Base-by-base conservation (phyloP, 2,797 vertebrate species). In the Neoniphon sammara region DNA sequence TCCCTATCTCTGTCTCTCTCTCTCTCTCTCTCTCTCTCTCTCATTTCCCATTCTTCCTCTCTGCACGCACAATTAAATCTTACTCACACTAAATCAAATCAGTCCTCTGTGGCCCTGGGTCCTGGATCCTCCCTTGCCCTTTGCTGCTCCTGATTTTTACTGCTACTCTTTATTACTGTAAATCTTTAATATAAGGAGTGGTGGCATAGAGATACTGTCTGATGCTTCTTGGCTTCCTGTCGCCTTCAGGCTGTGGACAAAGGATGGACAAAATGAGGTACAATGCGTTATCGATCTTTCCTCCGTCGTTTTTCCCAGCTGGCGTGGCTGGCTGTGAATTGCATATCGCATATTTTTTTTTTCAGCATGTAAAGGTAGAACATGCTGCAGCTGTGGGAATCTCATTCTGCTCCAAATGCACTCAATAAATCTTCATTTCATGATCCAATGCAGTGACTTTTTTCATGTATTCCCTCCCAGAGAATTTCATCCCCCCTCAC, bases 21-120 rank as follows among this genome's bases (percentile, higher is more conserved):
- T 72, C 70, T 23, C 55, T 39, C 69, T 60, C 66, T 83, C 78
- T 70, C 67, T 69, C 78, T 85, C 27, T 10, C 52, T n/a, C 50
- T 67, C 85, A 79, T 85, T 83, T 34, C 7, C 76, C 68, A 36
- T 50, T 77, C 80, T 80, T 74, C 70, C 78, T 75, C 70, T 80
- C 74, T 73, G 71, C 88, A 87, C 64, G 79, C 80, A 76, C 90
- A 89, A 89, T 92, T 92, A 89, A 91, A 86, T 75, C 78, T 72
- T 14, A 57, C 80, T 81, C 56, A 15, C 77, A 18, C 62, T 87
- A 85, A 89, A 90, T 93, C 89, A 90, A 77, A 90, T 85, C 75
- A 74, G 67, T 83, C 73, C 80, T 82, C 77, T 3, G 12, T n/a
- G 66, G 75, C 72, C 60, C 50, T 7, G 66, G 71, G 83, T 74